These are phyloP conservation scores for Varecia variegata DNA, from an alignment of 2,797 vertebrate species.

Conservation along the genomic window DNA sequence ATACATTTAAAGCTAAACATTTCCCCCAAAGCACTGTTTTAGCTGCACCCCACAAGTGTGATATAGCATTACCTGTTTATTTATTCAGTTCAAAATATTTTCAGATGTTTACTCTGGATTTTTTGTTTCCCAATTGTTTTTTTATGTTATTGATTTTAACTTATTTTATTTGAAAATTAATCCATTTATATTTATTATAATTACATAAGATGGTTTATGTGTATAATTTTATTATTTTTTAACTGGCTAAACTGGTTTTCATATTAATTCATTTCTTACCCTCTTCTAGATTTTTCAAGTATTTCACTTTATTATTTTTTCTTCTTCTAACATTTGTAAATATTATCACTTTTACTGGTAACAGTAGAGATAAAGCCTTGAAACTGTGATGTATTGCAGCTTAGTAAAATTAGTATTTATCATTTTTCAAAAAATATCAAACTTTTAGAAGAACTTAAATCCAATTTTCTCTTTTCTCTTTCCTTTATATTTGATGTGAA, in stretches of 20 bases:
- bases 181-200: neutral
- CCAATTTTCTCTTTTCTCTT: neutral
- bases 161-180: neutral
- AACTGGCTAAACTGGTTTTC: neutral
- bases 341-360: neutral
- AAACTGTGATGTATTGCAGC: neutral
- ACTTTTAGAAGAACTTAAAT: neutral
- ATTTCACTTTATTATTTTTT: neutral
- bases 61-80: neutral
- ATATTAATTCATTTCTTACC: neutral
- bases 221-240: neutral
- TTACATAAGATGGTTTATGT: neutral
- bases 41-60: neutral
- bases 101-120: neutral
- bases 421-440: neutral
- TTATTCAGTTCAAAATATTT: neutral
- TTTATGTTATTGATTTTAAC: neutral
- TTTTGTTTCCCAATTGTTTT: neutral
- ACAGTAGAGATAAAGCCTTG: neutral
- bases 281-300: neutral
- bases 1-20: neutral
- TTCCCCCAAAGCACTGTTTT: neutral
- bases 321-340: neutral
- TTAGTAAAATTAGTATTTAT: neutral
- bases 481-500: neutral